phyloP scores from a whole-genome alignment of 2,888 invertebrate species.

The Coleophora flavipennella region DNA sequence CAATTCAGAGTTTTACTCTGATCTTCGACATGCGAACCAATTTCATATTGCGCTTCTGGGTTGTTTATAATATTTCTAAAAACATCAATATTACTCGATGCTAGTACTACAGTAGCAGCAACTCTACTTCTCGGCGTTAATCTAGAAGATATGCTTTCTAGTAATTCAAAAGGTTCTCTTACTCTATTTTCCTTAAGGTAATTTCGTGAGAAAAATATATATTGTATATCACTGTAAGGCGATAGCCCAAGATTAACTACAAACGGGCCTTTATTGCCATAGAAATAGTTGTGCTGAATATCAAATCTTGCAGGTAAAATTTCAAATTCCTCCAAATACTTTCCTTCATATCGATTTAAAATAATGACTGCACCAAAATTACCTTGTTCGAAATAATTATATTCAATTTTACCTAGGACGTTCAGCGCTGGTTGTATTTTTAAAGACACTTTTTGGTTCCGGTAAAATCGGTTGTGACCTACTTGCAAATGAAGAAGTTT shows the following conservation, averaged over 20 bases:
- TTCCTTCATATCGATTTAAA: slow-evolving; percentile 78
- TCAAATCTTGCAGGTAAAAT: slow-evolving; percentile 78
- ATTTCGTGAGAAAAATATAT: slow-evolving; percentile 88
- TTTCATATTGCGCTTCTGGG: slow-evolving; percentile 91
- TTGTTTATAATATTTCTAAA: slow-evolving; percentile 94
- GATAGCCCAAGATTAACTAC: slow-evolving; percentile 91
- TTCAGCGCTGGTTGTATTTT: slow-evolving; percentile 88
- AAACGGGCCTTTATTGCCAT: slow-evolving; percentile 89
- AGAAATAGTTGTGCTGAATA: slow-evolving; percentile 91
- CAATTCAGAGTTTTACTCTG: slow-evolving; percentile 96
- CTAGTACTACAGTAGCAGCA: slow-evolving; percentile 92
- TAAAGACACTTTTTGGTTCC: slow-evolving; percentile 82
- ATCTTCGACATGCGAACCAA: slow-evolving; percentile 95
- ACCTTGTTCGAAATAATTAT: slow-evolving; percentile 90
- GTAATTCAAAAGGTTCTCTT: slow-evolving; percentile 84
- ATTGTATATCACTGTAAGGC: slow-evolving; percentile 87
- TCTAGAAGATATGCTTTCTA: slow-evolving; percentile 76
- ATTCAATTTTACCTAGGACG: slow-evolving; percentile 83
- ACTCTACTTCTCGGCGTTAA: slow-evolving; percentile 93
- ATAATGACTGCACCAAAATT: slow-evolving; percentile 87
- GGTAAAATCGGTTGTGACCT: slow-evolving; percentile 88
- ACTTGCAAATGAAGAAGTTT: slow-evolving; percentile 79
- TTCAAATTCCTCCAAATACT: slow-evolving; percentile 84
- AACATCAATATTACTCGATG: slow-evolving; percentile 91
- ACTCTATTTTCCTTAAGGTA: slow-evolving; percentile 89